Evolutionary conservation across 2,113 vertebrate species (phyloP).

Genomic region (zebrafish (Danio rerio)): DNA sequence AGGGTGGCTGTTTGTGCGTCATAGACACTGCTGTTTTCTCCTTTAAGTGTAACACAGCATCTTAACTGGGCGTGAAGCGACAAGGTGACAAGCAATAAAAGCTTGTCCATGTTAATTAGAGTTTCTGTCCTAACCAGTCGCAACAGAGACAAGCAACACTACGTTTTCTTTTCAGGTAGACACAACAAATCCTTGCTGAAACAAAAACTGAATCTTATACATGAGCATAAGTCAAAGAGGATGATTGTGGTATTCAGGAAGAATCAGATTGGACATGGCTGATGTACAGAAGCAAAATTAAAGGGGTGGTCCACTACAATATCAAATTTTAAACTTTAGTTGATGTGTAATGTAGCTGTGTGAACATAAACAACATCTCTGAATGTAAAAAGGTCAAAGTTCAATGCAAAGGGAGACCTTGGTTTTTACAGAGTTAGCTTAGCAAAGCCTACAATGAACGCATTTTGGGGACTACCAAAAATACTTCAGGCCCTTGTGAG

Average conservation of each 20-base stretch:
- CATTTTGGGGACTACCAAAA: too few relatives aligned
- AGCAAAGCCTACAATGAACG: too few relatives aligned
- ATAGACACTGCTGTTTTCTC: background rate
- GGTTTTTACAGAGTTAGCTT: too few relatives aligned
- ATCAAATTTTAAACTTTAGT: too few relatives aligned
- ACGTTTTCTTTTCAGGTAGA: background rate
- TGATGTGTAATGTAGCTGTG: too few relatives aligned
- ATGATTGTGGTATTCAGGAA: background rate
- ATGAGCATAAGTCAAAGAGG: background rate
- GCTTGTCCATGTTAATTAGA: background rate
- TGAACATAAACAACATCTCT: too few relatives aligned
- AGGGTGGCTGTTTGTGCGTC: background rate
- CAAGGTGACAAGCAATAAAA: constrained; percentile 13
- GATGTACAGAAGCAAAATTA: background rate
- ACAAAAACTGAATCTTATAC: background rate
- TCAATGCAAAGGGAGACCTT: too few relatives aligned
- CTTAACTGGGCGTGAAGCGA: background rate
- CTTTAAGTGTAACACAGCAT: background rate
- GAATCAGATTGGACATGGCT: background rate
- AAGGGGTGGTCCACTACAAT: too few relatives aligned
- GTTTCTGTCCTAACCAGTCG: background rate
- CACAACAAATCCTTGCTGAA: background rate
- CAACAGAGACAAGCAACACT: background rate
- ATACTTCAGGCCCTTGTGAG: too few relatives aligned
- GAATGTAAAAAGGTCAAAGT: too few relatives aligned